Base-by-base conservation (phyloP, 1,140 invertebrate genomes). In the Drosophila mauritiana region DNA sequence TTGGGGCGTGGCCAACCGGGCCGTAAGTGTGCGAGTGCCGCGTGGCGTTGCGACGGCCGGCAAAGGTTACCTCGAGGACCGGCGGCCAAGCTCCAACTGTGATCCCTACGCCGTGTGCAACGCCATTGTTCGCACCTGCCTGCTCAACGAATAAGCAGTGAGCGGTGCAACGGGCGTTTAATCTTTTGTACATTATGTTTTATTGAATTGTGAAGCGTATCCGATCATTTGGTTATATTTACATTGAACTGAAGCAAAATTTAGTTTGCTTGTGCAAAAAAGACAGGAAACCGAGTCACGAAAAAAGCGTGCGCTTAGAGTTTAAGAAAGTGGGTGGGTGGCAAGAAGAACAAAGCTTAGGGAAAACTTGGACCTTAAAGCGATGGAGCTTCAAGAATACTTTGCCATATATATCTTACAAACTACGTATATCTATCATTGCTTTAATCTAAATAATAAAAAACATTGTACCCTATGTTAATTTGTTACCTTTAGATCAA, bases 71-170 rank as follows among this genome's bases (percentile, higher is more conserved):
- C 93, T 98, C 27, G 97, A 98, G 91, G 97, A 98, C 92, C 93
- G 97, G 46, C 94, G 97, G 83, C 97, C 97, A 11, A 95, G 97
- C 39, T 97, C 96, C 62, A 98, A 98, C 90, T 97, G 96, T 90
- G 97, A 98, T 92, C 97, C 97, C 0, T 98, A 98, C 90, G 92
- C 93, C 8, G 96, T 97, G 1, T 93, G 94, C 52, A 93, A 96
- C 65, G 94, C 95, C 4, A 89, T 97, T 3, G 93, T 97, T 0
- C 94, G 95, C 62, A 97, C 96, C n/a, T 95, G 95, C 77, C 92
- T 96, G 92, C 94, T 83, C 93, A 95, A 93, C 92, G 88, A 91
- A 58, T 90, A 85, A 48, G 48, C 25, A 51, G 8, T 5, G 1
- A 2, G 7, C 5, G 8, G 48, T 11, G 2, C 6, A 13, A 22